Evolutionary conservation across 2,888 invertebrate species (phyloP).

Genomic region (Idaea biselata): DNA sequence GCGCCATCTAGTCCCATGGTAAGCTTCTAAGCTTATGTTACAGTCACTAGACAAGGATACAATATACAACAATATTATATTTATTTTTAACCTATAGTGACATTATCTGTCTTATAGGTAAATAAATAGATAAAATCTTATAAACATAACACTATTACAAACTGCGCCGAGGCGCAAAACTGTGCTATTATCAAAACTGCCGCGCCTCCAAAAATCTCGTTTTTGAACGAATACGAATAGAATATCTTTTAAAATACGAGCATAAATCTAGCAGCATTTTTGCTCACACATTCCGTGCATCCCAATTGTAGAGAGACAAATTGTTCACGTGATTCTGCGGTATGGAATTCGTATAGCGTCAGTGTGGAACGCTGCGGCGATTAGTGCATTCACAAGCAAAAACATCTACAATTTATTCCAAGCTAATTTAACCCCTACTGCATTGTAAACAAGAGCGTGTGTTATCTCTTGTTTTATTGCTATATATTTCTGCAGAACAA

Average conservation of each 20-base stretch:
- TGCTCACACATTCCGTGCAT: conserved; percentile 1
- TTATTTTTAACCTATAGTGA: no score
- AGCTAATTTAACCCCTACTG: conserved; percentile 1
- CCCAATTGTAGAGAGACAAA: conserved; percentile 7
- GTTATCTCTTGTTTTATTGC: not conserved
- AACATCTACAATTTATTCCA: not conserved
- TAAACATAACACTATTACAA: no score
- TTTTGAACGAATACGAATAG: not conserved
- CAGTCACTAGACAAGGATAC: no score
- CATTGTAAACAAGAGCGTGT: conserved; percentile 7
- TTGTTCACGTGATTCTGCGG: conserved; percentile 8
- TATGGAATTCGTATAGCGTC: conserved; percentile 13
- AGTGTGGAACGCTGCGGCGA: conserved; percentile 7
- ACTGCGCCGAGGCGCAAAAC: no score
- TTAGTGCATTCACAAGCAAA: conserved; percentile 7
- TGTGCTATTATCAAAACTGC: no score
- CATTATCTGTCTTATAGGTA: no score
- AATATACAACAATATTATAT: no score
- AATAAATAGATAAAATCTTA: no score
- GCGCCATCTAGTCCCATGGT: no score
- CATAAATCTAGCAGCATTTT: conserved; percentile 2
- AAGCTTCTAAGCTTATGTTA: no score
- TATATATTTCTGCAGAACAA: not conserved
- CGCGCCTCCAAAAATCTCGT: not conserved
- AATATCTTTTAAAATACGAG: not conserved